These are phyloP conservation scores for Puffinus mauretanicus DNA, from an alignment of 2,113 vertebrate species.

Conservation along the genomic window DNA sequence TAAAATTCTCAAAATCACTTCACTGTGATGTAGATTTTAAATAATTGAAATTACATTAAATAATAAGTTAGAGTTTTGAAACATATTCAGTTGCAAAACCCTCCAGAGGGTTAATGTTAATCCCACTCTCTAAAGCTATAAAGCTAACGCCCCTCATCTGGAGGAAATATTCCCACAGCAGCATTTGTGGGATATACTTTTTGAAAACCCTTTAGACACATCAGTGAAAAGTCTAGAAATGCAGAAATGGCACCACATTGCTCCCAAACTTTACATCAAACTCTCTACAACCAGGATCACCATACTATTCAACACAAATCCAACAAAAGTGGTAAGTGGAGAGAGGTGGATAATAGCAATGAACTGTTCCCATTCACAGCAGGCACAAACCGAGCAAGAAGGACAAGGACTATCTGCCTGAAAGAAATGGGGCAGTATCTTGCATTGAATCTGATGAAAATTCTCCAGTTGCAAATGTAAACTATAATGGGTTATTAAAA, in stretches of 20 bases:
- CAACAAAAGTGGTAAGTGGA: neutral
- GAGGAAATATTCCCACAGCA: neutral
- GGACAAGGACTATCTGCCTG: neutral
- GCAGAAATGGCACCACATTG: neutral
- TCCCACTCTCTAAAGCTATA: neutral
- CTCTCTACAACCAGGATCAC: neutral
- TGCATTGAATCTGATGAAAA: neutral
- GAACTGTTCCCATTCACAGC: neutral
- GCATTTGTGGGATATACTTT: neutral
- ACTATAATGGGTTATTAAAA: conserved; percentile 6
- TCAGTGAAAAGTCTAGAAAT: neutral
- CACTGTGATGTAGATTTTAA: neutral
- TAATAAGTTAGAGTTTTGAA: neutral
- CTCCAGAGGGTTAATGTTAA: neutral
- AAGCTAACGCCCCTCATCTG: neutral
- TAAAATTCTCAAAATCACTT: neutral
- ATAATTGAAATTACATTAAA: neutral
- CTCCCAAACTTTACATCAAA: neutral
- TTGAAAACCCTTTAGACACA: neutral
- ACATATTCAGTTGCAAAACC: neutral
- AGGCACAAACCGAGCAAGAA: neutral
- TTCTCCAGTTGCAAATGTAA: neutral
- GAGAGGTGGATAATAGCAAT: neutral
- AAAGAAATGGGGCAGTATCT: neutral
- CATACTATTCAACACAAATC: neutral